Percentiles rank a stretch among this genome's conserved stretches.
phyloP scores from a whole-genome alignment of 2,797 vertebrate genomes.

The Eleutherodactylus coqui region DNA sequence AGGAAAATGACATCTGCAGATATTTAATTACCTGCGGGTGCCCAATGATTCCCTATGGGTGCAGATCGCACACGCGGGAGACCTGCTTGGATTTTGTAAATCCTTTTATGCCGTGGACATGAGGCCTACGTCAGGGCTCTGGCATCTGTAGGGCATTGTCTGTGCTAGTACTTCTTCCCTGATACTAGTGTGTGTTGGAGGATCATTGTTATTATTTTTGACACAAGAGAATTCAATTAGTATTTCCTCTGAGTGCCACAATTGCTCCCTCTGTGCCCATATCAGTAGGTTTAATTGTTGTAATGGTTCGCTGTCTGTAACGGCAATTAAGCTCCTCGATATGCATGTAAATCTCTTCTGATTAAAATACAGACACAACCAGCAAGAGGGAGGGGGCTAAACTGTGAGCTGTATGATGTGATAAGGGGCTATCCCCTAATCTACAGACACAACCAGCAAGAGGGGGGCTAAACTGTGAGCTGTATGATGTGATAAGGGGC shows the following conservation, averaged over 20 bases:
- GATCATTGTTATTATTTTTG: not conserved
- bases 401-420: not conserved
- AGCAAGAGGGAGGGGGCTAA: not conserved
- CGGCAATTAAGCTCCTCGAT: not conserved
- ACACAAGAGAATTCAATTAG: not conserved
- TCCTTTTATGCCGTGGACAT: too few species aligned
- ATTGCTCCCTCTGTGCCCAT: not conserved
- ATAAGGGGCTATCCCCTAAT: not conserved
- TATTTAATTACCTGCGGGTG: too few species aligned
- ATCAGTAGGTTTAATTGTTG: not conserved
- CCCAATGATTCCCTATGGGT: too few species aligned
- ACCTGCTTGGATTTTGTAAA: too few species aligned
- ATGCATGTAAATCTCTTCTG: not conserved
- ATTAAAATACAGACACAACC: not conserved
- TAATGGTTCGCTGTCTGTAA: not conserved
- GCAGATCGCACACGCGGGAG: too few species aligned
- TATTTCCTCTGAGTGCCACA: not conserved
- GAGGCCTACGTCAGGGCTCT: too few species aligned
- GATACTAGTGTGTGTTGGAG: not conserved
- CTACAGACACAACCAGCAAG: too few species aligned
- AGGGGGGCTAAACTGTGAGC: too few species aligned
- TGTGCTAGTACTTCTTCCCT: not conserved
- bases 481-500: too few species aligned
- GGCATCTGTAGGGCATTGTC: too few species aligned
- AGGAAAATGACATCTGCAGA: too few species aligned